A percentile compares a stretch with the other conserved stretches of the same genome.
phyloP scores from a whole-genome alignment of 2,888 invertebrate species.

The Volucella inanis region DNA sequence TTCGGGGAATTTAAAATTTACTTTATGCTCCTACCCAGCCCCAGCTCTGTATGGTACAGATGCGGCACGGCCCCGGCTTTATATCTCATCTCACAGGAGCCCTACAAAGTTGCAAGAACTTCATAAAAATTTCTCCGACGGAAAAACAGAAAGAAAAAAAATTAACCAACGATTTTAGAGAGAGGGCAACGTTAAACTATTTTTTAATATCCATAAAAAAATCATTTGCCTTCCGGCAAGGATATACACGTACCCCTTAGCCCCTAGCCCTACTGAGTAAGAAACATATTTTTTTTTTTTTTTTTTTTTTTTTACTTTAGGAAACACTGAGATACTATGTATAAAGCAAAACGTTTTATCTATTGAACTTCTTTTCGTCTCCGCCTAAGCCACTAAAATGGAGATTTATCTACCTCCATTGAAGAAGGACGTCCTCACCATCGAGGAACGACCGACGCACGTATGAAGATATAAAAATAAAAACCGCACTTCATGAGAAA shows the following conservation, averaged over 20 bases:
- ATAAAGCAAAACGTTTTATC: conserved; percentile 31
- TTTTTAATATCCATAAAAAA: conserved; percentile 68
- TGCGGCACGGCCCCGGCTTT: not conserved
- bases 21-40: conserved; percentile 1
- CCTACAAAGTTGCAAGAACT: conserved; percentile 43
- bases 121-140: conserved; percentile 5
- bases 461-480: conserved; percentile 1
- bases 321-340: not conserved
- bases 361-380: conserved; percentile 30
- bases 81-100: conserved; percentile 9
- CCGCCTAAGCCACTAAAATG: conserved; percentile 9
- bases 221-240: conserved; percentile 53
- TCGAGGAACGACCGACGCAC: too few species aligned
- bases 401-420: conserved; percentile 11
- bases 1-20: conserved; percentile 51
- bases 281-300: conserved; percentile 14
- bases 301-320: conserved; percentile 17
- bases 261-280: not conserved
- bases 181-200: conserved; percentile 44
- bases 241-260: not conserved
- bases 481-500: not conserved
- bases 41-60: too few species aligned
- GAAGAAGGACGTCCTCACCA: too few species aligned
- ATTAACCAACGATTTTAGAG: not conserved
- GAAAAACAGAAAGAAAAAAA: conserved; percentile 5